Conservation (phyloP, 2,888 invertebrate species). For the Chelonus formosanus region DNA sequence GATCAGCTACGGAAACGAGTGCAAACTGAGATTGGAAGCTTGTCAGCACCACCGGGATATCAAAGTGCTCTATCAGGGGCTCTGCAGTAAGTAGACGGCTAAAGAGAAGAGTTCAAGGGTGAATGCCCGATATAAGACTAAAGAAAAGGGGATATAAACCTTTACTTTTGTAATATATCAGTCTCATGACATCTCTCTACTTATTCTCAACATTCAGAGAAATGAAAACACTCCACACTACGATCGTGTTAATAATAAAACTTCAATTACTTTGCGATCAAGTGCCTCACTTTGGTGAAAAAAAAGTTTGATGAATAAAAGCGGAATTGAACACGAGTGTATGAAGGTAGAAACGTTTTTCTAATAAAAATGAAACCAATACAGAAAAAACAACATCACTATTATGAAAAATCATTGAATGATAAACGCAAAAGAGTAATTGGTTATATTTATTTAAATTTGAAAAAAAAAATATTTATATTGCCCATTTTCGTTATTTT, state of each 20-base stretch:
- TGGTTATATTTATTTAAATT: too few species aligned
- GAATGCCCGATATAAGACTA: conserved; percentile 18
- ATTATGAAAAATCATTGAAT: too few species aligned
- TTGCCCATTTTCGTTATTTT: not conserved
- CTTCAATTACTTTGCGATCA: conserved; percentile 5
- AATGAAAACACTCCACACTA: not conserved
- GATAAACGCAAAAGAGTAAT: too few species aligned
- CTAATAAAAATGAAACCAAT: too few species aligned
- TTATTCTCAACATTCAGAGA: conserved; percentile 1
- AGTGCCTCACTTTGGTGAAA: not conserved
- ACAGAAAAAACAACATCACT: too few species aligned
- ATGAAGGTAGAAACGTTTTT: too few species aligned
- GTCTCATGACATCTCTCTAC: conserved; percentile 5
- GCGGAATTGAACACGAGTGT: too few species aligned
- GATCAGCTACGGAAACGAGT: conserved; percentile 84
- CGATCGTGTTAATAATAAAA: conserved; percentile 4
- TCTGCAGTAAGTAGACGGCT: conserved; percentile 78
- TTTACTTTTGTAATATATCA: conserved; percentile 22
- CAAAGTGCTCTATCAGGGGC: conserved; percentile 80
- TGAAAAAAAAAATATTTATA: not conserved
- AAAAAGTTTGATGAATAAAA: not conserved
- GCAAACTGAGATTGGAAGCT: conserved; percentile 81
- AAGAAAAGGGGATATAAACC: not conserved
- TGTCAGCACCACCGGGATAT: conserved; percentile 80
- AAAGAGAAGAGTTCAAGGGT: conserved; percentile 8